Base-by-base conservation (phyloP, 2,113 vertebrate genomes). In the Dascyllus trimaculatus region DNA sequence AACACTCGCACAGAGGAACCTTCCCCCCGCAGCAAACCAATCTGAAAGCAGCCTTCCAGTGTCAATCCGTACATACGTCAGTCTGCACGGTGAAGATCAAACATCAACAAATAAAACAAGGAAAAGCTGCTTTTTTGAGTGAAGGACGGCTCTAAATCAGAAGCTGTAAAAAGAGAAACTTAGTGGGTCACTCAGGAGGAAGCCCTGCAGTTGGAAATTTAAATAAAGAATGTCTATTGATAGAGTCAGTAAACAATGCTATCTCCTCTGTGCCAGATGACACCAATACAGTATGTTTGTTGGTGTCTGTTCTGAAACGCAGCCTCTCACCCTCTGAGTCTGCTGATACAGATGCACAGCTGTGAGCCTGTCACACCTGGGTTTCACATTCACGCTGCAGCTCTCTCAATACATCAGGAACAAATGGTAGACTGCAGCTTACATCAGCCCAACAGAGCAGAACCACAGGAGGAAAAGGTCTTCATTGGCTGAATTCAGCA, bases 281-380 rank as follows among this genome's bases (percentile, higher is more conserved):
- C 73, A 53, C 66, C 57, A 57, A 56, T 74, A 71, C 46, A 70
- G 64, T 19, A 5, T 56, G 14, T 78, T 86, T 53, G 46, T 72
- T 56, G 57, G 52, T 51, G 65, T 78, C 67, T 73, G 61, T 60
- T 77, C n/a, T 56, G 67, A 11, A 80, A 29, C 19, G 10, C 56
- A 70, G 64, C 68, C 53, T 58, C 74, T 68, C 45, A 2, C 22
- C 54, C 84, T 59, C 52, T 38, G 52, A 66, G 64, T 67, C 60
- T 66, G 18, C 78, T 71, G 78, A 80, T 78, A 74, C 61, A 60
- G 62, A 57, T 2, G 8, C 61, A 51, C 82, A 86, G 82, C 81
- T 81, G 86, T 52, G 60, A 65, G 56, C 40, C 56, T 46, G 56
- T 86, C 89, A 81, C 80, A 90, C 79, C 81, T 85, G 86, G 58